phyloP scores from a whole-genome alignment of 2,888 invertebrate species.

The Aricia artaxerxes region DNA sequence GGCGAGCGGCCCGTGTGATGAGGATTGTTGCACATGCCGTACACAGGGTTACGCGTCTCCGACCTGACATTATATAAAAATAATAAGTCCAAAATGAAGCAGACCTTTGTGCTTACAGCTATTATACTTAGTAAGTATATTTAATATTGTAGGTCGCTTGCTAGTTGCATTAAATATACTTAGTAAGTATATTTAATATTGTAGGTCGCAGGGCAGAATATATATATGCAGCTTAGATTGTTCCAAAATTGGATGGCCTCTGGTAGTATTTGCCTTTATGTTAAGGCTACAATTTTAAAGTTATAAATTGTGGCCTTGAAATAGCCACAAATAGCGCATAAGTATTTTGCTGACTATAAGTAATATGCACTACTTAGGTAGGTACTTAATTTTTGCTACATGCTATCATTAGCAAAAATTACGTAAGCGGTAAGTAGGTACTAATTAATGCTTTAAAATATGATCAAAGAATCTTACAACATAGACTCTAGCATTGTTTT shows the following conservation, averaged over 20 bases:
- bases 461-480: background rate
- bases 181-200: no score
- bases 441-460: background rate
- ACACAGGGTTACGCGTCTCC: conserved; percentile 93
- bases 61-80: conserved; percentile 63
- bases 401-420: background rate
- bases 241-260: background rate
- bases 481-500: background rate
- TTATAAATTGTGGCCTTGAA: background rate
- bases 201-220: no score
- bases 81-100: background rate
- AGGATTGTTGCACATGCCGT: conserved; percentile 94
- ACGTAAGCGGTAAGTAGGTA: background rate
- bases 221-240: no score
- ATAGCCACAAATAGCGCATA: background rate
- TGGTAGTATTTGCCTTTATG: background rate
- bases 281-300: background rate
- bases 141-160: no score
- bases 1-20: conserved; percentile 92
- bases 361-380: no score
- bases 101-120: no score
- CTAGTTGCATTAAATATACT: no score
- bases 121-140: no score
- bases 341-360: no score
- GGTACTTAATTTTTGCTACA: background rate